A percentile compares a stretch with the other conserved stretches of the same genome.
Evolutionary conservation across 2,888 invertebrate species (phyloP).

Genomic region (Erynnis tages): DNA sequence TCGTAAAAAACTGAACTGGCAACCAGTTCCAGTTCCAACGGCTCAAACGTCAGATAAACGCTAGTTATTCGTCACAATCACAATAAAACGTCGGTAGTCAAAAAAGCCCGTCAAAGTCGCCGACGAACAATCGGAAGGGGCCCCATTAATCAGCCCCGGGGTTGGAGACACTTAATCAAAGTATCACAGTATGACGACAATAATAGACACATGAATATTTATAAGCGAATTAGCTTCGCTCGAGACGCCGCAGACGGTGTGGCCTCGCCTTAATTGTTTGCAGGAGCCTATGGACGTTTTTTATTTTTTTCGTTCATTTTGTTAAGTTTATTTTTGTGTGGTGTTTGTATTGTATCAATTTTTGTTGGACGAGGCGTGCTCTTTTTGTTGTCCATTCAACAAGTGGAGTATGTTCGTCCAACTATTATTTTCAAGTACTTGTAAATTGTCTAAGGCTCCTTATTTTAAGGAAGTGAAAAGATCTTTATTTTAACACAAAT

Average conservation of each 20-base stretch:
- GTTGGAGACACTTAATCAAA: slow-evolving; percentile 74
- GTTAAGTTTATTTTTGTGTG: background rate
- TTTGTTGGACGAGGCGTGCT: background rate
- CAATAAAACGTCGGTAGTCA: slow-evolving; percentile 39
- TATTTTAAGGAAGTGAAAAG: background rate
- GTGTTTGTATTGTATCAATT: slow-evolving; percentile 13
- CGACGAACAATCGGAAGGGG: slow-evolving; percentile 43
- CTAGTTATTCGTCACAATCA: slow-evolving; percentile 31
- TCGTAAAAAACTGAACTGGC: slow-evolving; percentile 6
- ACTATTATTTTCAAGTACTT: background rate
- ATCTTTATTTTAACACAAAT: too few species aligned
- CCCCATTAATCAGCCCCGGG: slow-evolving; percentile 63
- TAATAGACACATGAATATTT: slow-evolving; percentile 74
- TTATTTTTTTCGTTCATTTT: slow-evolving; percentile 23
- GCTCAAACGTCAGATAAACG: slow-evolving; percentile 21
- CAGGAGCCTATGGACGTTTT: slow-evolving; percentile 41
- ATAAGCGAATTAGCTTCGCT: slow-evolving; percentile 66
- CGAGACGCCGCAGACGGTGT: slow-evolving; percentile 55
- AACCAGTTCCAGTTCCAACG: background rate
- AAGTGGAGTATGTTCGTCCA: background rate
- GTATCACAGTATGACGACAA: slow-evolving; percentile 72
- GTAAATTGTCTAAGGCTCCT: background rate
- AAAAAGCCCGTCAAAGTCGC: slow-evolving; percentile 39
- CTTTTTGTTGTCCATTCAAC: background rate
- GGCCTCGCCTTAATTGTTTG: slow-evolving; percentile 54